These are phyloP conservation scores for Eilema depressum DNA, from an alignment of 2,888 invertebrate species.

Conservation along the genomic window DNA sequence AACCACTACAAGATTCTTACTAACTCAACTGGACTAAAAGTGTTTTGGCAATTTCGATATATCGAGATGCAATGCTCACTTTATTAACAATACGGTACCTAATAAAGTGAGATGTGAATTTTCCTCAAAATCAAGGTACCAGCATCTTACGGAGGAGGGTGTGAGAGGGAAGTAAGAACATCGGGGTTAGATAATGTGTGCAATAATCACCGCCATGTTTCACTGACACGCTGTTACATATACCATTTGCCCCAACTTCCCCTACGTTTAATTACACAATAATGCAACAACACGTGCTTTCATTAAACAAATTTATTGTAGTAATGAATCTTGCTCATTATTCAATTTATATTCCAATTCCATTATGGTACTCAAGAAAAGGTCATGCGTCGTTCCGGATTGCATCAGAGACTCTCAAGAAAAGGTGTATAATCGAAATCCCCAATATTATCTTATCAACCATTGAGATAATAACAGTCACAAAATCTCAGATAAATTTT, in stretches of 20 bases:
- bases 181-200: constrained; percentile 73
- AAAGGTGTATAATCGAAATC: background rate
- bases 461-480: constrained; percentile 52
- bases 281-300: constrained; percentile 72
- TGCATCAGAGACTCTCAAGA: constrained; percentile 7
- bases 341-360: constrained; percentile 21
- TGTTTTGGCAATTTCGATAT: background rate
- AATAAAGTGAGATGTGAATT: constrained; percentile 29
- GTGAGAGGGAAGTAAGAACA: constrained; percentile 54
- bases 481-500: constrained; percentile 45
- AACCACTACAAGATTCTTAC: too few relatives aligned
- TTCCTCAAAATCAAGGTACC: constrained; percentile 61
- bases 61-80: background rate
- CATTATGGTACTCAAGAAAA: background rate
- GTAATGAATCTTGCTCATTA: constrained; percentile 50
- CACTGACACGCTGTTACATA: constrained; percentile 69
- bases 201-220: constrained; percentile 80
- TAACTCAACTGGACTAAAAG: background rate
- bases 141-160: constrained; percentile 52
- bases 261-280: constrained; percentile 74
- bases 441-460: constrained; percentile 38
- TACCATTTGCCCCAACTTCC: constrained; percentile 66
- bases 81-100: background rate
- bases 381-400: background rate
- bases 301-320: constrained; percentile 66